phyloP scores from a whole-genome alignment of 2,888 invertebrate genomes.

The Xanthorhoe designata region DNA sequence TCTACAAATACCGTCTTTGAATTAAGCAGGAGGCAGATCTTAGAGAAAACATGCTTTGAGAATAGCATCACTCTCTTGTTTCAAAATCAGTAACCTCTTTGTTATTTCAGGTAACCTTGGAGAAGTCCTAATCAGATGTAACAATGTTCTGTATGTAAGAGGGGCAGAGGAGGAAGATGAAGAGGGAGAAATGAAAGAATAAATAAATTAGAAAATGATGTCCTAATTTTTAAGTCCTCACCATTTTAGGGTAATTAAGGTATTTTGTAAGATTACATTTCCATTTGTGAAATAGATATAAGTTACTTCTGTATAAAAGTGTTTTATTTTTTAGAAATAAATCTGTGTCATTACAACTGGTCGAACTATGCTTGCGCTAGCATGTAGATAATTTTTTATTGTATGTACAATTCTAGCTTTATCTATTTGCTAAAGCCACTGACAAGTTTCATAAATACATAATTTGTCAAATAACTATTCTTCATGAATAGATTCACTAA shows the following conservation, averaged over 20 bases:
- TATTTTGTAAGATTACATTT: constrained; percentile 26
- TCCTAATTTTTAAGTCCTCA: constrained; percentile 4
- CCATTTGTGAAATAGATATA: constrained; percentile 29
- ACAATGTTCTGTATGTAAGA: constrained; percentile 97
- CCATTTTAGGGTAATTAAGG: constrained; percentile 13
- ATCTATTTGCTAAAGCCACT: too few species aligned
- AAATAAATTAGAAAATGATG: constrained; percentile 43
- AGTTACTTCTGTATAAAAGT: constrained; percentile 18
- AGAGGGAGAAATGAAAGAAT: constrained; percentile 98
- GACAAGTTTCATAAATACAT: too few species aligned
- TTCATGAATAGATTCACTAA: too few species aligned
- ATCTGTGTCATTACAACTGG: too few species aligned
- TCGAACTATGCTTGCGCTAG: too few species aligned
- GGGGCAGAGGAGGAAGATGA: constrained; percentile 98
- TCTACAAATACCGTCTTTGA: too few species aligned
- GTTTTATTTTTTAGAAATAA: constrained; percentile 5
- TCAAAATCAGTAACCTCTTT: not conserved
- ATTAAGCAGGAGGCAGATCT: too few species aligned
- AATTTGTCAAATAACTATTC: too few species aligned
- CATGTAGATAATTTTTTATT: too few species aligned
- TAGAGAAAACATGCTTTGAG: too few species aligned
- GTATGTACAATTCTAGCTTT: too few species aligned
- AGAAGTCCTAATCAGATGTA: constrained; percentile 98
- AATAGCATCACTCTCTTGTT: not conserved
- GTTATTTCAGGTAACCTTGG: constrained; percentile 91